Evolutionary conservation across 1,140 invertebrate species (phyloP).

Genomic region (Penaeus vannamei): DNA sequence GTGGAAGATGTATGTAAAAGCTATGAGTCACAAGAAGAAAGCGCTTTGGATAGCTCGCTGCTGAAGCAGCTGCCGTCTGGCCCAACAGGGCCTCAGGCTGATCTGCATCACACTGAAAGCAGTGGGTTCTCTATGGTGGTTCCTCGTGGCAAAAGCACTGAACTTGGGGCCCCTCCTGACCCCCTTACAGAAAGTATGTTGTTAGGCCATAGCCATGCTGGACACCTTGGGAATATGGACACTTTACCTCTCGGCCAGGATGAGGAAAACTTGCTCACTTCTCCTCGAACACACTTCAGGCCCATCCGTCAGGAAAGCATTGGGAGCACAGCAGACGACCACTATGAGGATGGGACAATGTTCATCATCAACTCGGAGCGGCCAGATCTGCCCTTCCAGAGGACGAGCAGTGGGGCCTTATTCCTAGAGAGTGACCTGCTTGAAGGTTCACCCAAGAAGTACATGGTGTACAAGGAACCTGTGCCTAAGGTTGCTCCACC

Average conservation of each 20-base stretch:
- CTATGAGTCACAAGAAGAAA: constrained; percentile 48
- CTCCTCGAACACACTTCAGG: constrained; percentile 82
- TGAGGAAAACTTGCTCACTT: constrained; percentile 81
- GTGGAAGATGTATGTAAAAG: constrained; percentile 56
- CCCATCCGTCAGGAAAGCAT: constrained; percentile 78
- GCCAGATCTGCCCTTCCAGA: constrained; percentile 74
- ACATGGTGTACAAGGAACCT: constrained; percentile 75
- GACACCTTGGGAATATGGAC: constrained; percentile 14
- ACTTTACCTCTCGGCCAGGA: constrained; percentile 68
- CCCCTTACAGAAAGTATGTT: constrained; percentile 21
- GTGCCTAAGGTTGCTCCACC: constrained; percentile 38
- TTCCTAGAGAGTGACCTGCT: constrained; percentile 69
- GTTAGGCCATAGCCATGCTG: background rate
- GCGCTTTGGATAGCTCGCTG: constrained; percentile 14
- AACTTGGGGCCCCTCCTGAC: constrained; percentile 20
- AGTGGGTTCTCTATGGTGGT: constrained; percentile 65
- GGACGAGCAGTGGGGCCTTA: constrained; percentile 71
- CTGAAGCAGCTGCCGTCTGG: constrained; percentile 55
- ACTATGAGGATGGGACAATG: constrained; percentile 79
- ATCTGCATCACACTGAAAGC: constrained; percentile 60
- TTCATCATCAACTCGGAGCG: constrained; percentile 70
- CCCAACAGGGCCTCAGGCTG: constrained; percentile 60
- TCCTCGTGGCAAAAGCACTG: constrained; percentile 59
- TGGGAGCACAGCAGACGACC: constrained; percentile 61
- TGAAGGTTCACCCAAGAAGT: constrained; percentile 73